Conservation (phyloP, 2,113 vertebrate species). For the Xyrauchen texanus region DNA sequence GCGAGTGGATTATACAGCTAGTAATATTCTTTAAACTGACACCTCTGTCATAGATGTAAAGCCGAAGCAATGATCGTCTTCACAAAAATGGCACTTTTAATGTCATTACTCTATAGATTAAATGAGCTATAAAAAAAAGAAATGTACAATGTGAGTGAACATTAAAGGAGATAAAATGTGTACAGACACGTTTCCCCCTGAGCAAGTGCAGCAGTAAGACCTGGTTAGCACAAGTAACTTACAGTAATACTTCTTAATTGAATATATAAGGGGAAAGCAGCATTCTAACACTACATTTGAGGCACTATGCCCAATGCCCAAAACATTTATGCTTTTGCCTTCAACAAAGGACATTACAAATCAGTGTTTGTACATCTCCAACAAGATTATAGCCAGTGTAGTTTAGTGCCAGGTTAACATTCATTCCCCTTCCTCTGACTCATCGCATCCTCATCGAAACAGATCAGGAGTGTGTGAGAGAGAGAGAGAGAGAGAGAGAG, state of each 20-base stretch:
- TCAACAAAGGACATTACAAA: slow-evolving; percentile 10
- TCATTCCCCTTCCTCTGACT: slow-evolving; percentile 65
- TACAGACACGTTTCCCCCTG: slow-evolving; percentile 1
- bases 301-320: neutral
- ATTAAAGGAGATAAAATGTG: slow-evolving; percentile 7
- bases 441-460: slow-evolving; percentile 61
- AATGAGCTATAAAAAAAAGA: slow-evolving; percentile 15
- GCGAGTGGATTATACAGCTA: slow-evolving; percentile 21
- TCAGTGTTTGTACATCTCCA: neutral
- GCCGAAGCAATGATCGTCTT: slow-evolving; percentile 7
- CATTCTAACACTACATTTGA: neutral
- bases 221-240: slow-evolving; percentile 5
- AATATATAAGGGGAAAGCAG: neutral
- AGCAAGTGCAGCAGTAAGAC: neutral
- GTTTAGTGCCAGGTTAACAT: slow-evolving; percentile 57
- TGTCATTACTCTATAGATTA: slow-evolving; percentile 18
- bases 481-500: neutral
- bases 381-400: slow-evolving; percentile 20
- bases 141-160: neutral
- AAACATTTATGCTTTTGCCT: slow-evolving; percentile 5
- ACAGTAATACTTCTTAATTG: slow-evolving; percentile 8
- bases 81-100: slow-evolving; percentile 20
- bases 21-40: slow-evolving; percentile 15
- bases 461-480: neutral
- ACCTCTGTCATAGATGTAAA: slow-evolving; percentile 34